Evolutionary conservation across 92 coral and sea anemone species (phyloP), one percentile per base, ranked within the genome.

Genomic region (Porites lobata): DNA sequence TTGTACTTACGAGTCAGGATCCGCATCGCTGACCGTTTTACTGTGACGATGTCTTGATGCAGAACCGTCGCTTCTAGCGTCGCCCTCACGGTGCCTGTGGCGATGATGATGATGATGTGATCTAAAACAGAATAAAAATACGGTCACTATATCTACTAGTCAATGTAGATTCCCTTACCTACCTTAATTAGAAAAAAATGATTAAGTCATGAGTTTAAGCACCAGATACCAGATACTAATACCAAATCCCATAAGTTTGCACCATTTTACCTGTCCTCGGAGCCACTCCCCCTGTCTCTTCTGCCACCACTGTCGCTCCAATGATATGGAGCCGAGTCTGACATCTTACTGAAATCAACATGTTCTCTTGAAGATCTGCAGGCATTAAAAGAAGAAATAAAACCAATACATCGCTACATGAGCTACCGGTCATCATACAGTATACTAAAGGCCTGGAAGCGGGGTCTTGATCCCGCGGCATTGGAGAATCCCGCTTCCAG

Each of bases 281-380:
- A 88, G 11, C 91, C 81, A n/a, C 86, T 81, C 56, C 86, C 86
- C 18, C 81, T 43, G 14, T 87, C 80, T 87, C 86, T 87, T 18
- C 82, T 63, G 47, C 26, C 64, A 1, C 77, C 73, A 66, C 67
- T 62, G 68, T 83, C 93, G 58, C 80, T 83, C 95, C 94, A 93
- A 84, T 95, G 96, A 79, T 95, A 95, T 2, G 98, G 98, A 15
- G 98, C 96, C 17, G 98, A 73, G 57, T 95, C 95, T 9, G 94
- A 89, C 79, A 91, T 87, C 53, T 95, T 87, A 10, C 85, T 91
- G 26, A 93, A 83, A 56, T 95, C 92, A 67, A 71, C 91, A 3
- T 86, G 91, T n/a, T 90, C 93, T 57, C 86, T 88, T 2, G 88
- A 85, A 11, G 91, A 85, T 56, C 94, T 91, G 57, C 0, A 32